Base-by-base conservation (phyloP, 2,797 vertebrate genomes). In the Podargus strigoides region DNA sequence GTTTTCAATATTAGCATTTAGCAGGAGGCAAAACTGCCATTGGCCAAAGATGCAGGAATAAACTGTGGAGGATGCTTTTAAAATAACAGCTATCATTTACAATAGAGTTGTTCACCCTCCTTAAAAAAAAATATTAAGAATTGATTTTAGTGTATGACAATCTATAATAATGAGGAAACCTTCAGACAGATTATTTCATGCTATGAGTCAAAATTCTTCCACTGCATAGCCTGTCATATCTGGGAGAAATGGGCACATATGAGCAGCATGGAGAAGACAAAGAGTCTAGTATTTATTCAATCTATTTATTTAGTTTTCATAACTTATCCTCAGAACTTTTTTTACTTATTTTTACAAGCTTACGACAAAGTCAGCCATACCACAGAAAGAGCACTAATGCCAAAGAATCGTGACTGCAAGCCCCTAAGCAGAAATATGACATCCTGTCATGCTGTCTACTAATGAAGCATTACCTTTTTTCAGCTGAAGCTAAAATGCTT, bases 1-100 rank as follows among this genome's bases (percentile, higher is more conserved):
- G 67, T 93, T 89, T 94, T 90, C 87, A 92, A 27, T 37, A 87
- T 46, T 17, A 85, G 66, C 73, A 59, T 86, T 79, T 78, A 88
- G 23, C 73, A 93, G 67, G 42, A 91, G 30, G 41, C 36, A 88
- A 86, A 90, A 66, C 47, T 79, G 67, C 66, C 49, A 42, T 76
- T 94, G 94, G 69, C 32, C 28, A 27, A 80, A 96, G 39, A 76
- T 14, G 36, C 46, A 85, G 53, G 47, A 81, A 62, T 34, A 84
- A 85, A 75, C 20, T 52, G 59, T 67, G 44, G 36, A 74, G 90
- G 66, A 79, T 1, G 2, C 50, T 67, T 55, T 74, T 85, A 88
- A 94, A 96, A 53, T 53, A 89, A 75, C 36, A 67, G 60, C 28
- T 37, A 34, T 14, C 1, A 22, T 52, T 93, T 68, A 56, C 8